Base-by-base conservation (phyloP, 2,113 vertebrate genomes). In the Rhinogobius similis region DNA sequence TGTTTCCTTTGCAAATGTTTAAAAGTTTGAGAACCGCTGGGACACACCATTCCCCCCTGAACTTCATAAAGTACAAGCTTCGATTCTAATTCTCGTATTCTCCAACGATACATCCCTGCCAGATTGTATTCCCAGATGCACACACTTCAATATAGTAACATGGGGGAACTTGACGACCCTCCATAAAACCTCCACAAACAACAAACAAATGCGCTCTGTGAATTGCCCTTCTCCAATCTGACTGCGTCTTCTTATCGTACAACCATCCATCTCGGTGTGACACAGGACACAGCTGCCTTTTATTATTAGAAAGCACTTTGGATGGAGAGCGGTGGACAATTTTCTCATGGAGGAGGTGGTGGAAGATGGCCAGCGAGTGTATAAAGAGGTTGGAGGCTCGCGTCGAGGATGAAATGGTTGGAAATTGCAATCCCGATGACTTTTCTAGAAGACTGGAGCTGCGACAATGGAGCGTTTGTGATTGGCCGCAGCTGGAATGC, bases 301-400 rank as follows among this genome's bases (percentile, higher is more conserved):
- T 71, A 88, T 83, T 81, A 84, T 84, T 83, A 84, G 83, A 68
- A 55, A 78, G 71, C 74, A 82, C 74, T 79, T 82, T 48, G 32
- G 67, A 44, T n/a, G 75, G 62, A 64, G 62, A 62, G 26, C n/a
- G 26, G 23, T 1, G 0, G 66, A 52, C 65, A 63, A 79, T 80
- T 82, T 88, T 88, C 86, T 84, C 87, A 89, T 27, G 21, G 52
- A 70, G 72, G 68, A 24, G 76, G 70, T 13, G 74, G 75, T 11
- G 53, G 71, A 71, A 53, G 56, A 76, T 53, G 24, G 67, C 52
- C 61, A 0, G 62, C 77, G 32, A 1, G 7, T 59, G 14, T 61
- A 61, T 61, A 61, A 61, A 61, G 29, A 20, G 18, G 58, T n/a
- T 11, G 27, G 58, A n/a, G 18, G 13, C 14, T 16, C 20, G 14